Evolutionary conservation across 2,888 invertebrate species (phyloP), one percentile per base, ranked within the genome.

Genomic region (Galerucella nymphaeae): DNA sequence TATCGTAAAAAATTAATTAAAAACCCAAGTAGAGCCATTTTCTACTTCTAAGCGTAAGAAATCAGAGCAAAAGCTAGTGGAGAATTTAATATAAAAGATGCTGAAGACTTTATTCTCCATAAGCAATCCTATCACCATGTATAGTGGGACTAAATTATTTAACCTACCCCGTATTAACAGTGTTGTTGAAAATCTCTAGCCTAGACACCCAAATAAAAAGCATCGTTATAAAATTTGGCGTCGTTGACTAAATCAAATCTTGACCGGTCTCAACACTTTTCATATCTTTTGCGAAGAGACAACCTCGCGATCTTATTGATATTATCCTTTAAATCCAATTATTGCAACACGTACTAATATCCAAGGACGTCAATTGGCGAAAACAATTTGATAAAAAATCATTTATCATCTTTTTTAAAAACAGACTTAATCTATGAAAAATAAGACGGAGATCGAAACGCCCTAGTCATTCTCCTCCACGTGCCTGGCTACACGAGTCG

Each of bases 401-500:
- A 57, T 55, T 70, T 42, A 64, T 57, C 62, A 55, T 8, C 23
- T 57, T 41, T n/a, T 50, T 20, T 9, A 57, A 64, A 70, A 57
- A 55, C 57, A 42, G 20, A 42, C 13, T 41, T 61, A 62, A 69
- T 68, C 69, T 10, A 18, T 63, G 62, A 74, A 76, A 76, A 75
- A 75, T 73, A 71, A 74, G 57, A 41, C 57, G 30, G 68, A 61
- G 66, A 77, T 63, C 66, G 77, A 81, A 83, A 84, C 78, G 77
- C 84, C 84, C 66, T 79, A 82, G 86, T 86, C 70, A 59, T 77
- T 81, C 83, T 86, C 87, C 86, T 85, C 86, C 86, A 86, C 86
- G 86, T 87, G 86, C 79, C 82, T 63, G 73, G 75, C 79, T 78
- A 79, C 82, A 83, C 84, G 82, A 82, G 82, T 82, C 79, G 81